Base-by-base conservation (phyloP, 2,888 invertebrate genomes). In the Frankliniella fusca region DNA sequence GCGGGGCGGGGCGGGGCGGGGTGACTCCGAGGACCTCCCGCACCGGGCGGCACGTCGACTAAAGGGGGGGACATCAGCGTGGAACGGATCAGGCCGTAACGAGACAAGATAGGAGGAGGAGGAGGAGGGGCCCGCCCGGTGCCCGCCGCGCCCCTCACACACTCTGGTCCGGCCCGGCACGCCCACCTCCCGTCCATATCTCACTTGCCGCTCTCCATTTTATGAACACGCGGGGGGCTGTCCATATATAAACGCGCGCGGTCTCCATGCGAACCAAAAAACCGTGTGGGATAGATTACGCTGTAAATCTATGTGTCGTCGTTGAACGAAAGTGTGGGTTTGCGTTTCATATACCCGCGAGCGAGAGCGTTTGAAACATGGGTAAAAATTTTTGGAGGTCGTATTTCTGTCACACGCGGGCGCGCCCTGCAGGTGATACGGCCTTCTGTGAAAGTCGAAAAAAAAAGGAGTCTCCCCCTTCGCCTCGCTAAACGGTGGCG, bases 71-170 rank as follows among this genome's bases (percentile, higher is more conserved):
- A 12, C 70, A 70, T 27, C 70, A 76, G 20, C 70, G 23, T 27
- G 70, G 70, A 76, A 76, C 70, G 70, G 70, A 76, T 76, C 70
- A 12, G 70, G 23, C 70, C 70, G 70, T 76, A 76, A 76, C 70
- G 70, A 76, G 70, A 12, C 70, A 27, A 12, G 70, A 76, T 23
- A 76, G 70, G 70, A 27, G 70, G 70, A 23, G 70, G 70, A 9
- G 23, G 23, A 11, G 11, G n/a, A 11, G 70, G n/a, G 70, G 70
- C 9, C 5, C 70, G 23, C n/a, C 54, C 15, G 54, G 54, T 12
- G 15, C 61, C 61, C 0, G 15, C 1, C 38, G 38, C 38, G 38
- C 38, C 38, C 5, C 38, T 5, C 38, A 5, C 3, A 3, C 38
- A 5, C 3, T 38, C 38, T 38, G 38, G 38, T 38, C 38, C 38